A percentile compares a stretch with the other conserved stretches of the same genome.
Evolutionary conservation across 2,888 invertebrate species (phyloP).

Genomic region (Pseudanteris insignis): DNA sequence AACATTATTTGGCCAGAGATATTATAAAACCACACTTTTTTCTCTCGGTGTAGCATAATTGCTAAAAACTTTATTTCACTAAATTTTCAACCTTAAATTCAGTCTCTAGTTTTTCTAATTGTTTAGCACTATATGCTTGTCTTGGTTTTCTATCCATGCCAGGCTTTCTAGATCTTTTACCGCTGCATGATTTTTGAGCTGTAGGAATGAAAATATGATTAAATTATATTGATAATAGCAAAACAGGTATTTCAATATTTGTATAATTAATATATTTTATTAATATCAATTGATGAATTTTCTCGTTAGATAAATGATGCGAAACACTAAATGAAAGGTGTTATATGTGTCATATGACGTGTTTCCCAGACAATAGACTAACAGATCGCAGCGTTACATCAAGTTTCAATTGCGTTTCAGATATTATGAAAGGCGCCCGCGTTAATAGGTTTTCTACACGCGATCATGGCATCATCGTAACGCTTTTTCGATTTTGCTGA

Average conservation of each 20-base stretch:
- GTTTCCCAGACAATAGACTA: constrained; percentile 38
- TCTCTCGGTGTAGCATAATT: too few relatives aligned
- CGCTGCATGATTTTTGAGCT: constrained; percentile 72
- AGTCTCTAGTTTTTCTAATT: constrained; percentile 87
- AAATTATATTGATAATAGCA: too few relatives aligned
- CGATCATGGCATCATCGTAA: constrained; percentile 56
- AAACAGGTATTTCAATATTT: too few relatives aligned
- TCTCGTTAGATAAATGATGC: constrained; percentile 25
- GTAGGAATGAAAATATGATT: too few relatives aligned
- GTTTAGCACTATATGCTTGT: constrained; percentile 95
- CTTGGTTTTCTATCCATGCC: constrained; percentile 93
- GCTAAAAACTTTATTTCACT: too few relatives aligned
- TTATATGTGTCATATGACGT: constrained; percentile 30
- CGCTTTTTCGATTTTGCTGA: constrained; percentile 2
- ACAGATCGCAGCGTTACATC: constrained; percentile 22
- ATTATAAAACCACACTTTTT: too few relatives aligned
- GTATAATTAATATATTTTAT: too few relatives aligned
- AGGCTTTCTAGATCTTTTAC: constrained; percentile 83
- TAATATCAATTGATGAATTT: too few relatives aligned
- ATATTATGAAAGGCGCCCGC: constrained; percentile 56
- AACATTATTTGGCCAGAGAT: too few relatives aligned
- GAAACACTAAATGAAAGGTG: constrained; percentile 31
- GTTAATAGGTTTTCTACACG: constrained; percentile 59
- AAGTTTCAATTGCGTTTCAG: constrained; percentile 57
- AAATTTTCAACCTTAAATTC: constrained; percentile 97